These are phyloP conservation scores for Anomalospiza imberbis DNA, from an alignment of 2,797 vertebrate genomes.

Conservation along the genomic window DNA sequence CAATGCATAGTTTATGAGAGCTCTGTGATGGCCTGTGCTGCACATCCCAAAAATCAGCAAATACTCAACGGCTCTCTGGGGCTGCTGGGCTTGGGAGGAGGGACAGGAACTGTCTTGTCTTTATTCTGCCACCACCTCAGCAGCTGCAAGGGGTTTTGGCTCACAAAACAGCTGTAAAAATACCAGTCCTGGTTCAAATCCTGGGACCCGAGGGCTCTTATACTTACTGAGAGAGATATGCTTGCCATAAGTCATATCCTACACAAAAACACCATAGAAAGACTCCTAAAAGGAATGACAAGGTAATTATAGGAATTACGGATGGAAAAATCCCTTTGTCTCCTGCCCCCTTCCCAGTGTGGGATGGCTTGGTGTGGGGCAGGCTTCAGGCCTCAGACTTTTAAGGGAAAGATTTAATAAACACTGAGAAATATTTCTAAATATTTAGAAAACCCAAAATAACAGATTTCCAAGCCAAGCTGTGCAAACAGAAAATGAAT, in stretches of 20 bases:
- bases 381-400: background rate
- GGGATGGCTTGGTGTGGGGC: background rate
- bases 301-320: constrained; percentile 1
- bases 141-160: constrained; percentile 44
- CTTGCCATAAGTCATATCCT: background rate
- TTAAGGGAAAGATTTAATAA: constrained; percentile 53
- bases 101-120: constrained; percentile 27
- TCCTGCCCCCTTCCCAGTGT: background rate
- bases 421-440: constrained; percentile 47
- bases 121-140: constrained; percentile 30
- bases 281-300: background rate
- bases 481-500: constrained; percentile 19
- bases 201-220: background rate
- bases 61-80: background rate
- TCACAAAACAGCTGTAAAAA: constrained; percentile 54
- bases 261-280: constrained; percentile 17
- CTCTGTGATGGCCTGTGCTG: background rate
- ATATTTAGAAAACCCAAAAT: constrained; percentile 54
- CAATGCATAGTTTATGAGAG: background rate
- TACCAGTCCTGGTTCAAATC: constrained; percentile 13
- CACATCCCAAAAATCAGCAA: background rate
- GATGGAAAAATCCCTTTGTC: constrained; percentile 7
- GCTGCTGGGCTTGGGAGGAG: background rate
- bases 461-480: constrained; percentile 26
- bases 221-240: background rate